Base-by-base conservation (phyloP, 2,113 vertebrate species). In the Cheirogaleus medius region DNA sequence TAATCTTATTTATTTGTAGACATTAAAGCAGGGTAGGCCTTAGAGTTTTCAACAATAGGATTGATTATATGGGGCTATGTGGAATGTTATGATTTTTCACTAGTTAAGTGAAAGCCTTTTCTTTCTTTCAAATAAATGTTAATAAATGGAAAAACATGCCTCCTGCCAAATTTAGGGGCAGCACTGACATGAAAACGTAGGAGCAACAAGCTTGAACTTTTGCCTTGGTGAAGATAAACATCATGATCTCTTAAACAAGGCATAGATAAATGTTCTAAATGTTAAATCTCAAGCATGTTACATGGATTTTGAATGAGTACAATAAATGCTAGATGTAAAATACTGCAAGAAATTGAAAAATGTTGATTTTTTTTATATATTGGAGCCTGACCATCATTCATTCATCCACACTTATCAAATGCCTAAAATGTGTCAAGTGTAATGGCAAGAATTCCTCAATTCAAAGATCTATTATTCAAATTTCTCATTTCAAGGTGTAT, bases 121-220 rank as follows among this genome's bases (percentile, higher is more conserved):
- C 25, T 69, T 92, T 92, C 15, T 89, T 76, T 95, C 37, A 96
- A 96, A 91, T 39, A 66, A 92, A n/a, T 66, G 14, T 8, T 11
- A 44, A 4, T 90, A 81, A n/a, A 17, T 25, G 32, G 63, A 20
- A 68, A 44, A 92, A 52, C 21, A 58, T 69, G 3, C 6, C 7
- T 69, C 11, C 52, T 29, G 29, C n/a, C 18, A 77, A 63, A 66
- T 84, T 90, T 58, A 56, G 54, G 29, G 58, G 8, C 29, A 87
- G 25, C 29, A 58, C 13, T 81, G 23, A 49, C 32, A 52, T 73
- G 77, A 20, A 95, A 52, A 54, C 37, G 21, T 18, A 87, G 5
- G 29, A 90, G 12, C 8, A 63, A 42, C 54, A 81, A 78, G 27
- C 12, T 68, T 88, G 29, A 91, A 85, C 52, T 20, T 90, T 78